Percentiles rank a stretch among this genome's conserved stretches.
These are phyloP conservation scores for Rhinichthys osculus DNA, from an alignment of 2,797 vertebrate genomes.

Conservation along the genomic window DNA sequence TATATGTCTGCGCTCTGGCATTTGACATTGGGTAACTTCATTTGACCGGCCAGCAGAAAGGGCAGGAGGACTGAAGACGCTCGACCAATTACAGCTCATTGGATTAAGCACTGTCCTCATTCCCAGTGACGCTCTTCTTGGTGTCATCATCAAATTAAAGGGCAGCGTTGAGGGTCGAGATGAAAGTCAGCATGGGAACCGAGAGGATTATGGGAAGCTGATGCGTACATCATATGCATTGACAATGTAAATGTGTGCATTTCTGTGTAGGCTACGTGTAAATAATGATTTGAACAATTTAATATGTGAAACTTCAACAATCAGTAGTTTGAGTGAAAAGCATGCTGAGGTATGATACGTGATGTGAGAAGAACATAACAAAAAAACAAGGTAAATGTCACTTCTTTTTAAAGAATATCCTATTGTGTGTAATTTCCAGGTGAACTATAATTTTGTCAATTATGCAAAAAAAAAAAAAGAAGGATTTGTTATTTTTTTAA, in stretches of 20 bases:
- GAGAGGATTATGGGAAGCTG: constrained; percentile 15
- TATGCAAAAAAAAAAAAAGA: too few species aligned
- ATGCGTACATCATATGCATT: background rate
- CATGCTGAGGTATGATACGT: background rate
- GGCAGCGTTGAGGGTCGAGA: constrained; percentile 51
- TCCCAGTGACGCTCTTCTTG: constrained; percentile 40
- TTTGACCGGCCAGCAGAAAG: constrained; percentile 9
- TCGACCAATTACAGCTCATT: constrained; percentile 51
- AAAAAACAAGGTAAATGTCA: background rate
- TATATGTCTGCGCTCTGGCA: constrained; percentile 4
- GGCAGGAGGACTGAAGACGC: constrained; percentile 39
- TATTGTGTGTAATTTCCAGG: background rate
- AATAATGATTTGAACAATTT: background rate
- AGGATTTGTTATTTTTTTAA: background rate
- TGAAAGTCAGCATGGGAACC: constrained; percentile 21
- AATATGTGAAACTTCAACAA: background rate
- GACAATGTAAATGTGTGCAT: background rate
- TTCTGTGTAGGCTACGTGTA: too few species aligned
- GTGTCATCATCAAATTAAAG: constrained; percentile 57
- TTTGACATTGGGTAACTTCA: constrained; percentile 51
- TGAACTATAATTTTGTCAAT: background rate
- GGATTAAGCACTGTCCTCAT: constrained; percentile 55
- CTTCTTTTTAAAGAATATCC: background rate
- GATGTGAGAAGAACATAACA: background rate
- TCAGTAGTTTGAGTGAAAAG: background rate